phyloP scores from a whole-genome alignment of 2,888 invertebrate species.

The Globia sparganii region DNA sequence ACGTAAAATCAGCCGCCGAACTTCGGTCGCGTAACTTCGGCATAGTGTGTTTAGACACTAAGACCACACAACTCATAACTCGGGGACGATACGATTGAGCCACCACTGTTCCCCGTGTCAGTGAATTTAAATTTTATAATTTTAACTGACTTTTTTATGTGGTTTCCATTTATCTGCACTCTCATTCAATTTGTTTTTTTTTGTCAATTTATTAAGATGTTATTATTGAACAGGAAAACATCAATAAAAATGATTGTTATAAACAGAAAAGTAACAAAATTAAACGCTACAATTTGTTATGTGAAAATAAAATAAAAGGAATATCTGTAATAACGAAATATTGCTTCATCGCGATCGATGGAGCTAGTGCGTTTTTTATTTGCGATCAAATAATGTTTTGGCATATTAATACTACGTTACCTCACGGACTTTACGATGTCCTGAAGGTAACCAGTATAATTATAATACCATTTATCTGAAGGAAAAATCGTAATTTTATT shows the following conservation, averaged over 20 bases:
- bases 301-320: conserved; percentile 62
- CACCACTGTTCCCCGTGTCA: too few species aligned
- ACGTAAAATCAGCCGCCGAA: too few species aligned
- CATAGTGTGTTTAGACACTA: too few species aligned
- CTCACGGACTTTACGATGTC: not conserved
- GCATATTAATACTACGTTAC: conserved; percentile 58
- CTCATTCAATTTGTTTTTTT: not conserved
- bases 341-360: conserved; percentile 73
- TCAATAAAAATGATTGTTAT: not conserved
- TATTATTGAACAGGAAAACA: conserved; percentile 24
- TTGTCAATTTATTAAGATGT: not conserved
- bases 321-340: conserved; percentile 71
- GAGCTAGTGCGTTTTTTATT: conserved; percentile 78
- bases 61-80: too few species aligned
- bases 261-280: conserved; percentile 49
- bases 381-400: conserved; percentile 66
- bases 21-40: too few species aligned
- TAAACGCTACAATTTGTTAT: conserved; percentile 59
- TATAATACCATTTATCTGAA: not conserved
- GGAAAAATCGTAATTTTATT: too few species aligned
- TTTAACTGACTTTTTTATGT: not conserved
- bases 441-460: not conserved
- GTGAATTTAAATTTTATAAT: too few species aligned
- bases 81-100: too few species aligned
- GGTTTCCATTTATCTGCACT: not conserved